phyloP scores from a whole-genome alignment of 2,113 vertebrate genomes.

The Lethenteron camtschaticum region DNA sequence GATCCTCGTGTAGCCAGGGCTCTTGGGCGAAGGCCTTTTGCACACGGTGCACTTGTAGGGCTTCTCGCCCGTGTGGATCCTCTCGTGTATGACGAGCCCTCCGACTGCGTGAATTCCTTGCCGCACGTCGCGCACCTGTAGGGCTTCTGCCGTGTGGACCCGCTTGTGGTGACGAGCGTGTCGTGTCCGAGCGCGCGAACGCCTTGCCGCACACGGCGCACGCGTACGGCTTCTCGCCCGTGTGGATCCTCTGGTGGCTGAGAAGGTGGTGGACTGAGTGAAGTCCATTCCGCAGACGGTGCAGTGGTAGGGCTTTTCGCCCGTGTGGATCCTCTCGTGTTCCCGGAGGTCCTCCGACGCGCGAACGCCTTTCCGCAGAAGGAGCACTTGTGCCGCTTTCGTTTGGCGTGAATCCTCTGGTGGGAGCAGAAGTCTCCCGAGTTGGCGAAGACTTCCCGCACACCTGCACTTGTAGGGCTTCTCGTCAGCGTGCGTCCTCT shows the following conservation, averaged over 20 bases:
- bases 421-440: not conserved
- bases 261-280: not conserved
- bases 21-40: not conserved
- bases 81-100: not conserved
- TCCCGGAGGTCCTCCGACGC: not conserved
- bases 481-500: not conserved
- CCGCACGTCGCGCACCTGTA: slow-evolving; percentile 2
- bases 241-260: slow-evolving; percentile 2
- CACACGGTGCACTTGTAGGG: slow-evolving; percentile 7
- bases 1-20: not conserved
- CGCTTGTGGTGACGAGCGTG: not conserved
- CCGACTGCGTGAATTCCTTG: slow-evolving; percentile 7
- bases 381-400: not conserved
- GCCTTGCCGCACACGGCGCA: not conserved
- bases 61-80: slow-evolving; percentile 6
- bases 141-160: slow-evolving; percentile 4
- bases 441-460: not conserved
- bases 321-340: slow-evolving; percentile 1
- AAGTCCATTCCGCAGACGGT: not conserved
- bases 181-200: slow-evolving; percentile 1
- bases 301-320: not conserved
- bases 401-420: not conserved
- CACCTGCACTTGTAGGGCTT: not conserved
- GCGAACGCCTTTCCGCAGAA: slow-evolving; percentile 3
- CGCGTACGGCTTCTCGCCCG: not conserved